Conservation (phyloP, 2,888 invertebrate genomes). For the Zygogramma bicolorata region DNA sequence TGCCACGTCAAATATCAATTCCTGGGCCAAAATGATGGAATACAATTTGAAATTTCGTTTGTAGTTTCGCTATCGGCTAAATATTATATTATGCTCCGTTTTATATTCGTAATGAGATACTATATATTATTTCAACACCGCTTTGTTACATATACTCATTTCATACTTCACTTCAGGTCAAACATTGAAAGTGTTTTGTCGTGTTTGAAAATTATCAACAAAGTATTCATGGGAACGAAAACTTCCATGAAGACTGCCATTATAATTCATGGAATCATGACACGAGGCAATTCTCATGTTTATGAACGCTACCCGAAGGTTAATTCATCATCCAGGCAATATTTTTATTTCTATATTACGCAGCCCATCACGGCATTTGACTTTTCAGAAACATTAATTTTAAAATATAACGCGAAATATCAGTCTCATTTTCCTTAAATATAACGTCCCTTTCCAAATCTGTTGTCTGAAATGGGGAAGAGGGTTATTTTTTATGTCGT, state of each 20-base stretch:
- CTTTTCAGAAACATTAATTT: conserved; percentile 20
- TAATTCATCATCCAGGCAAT: conserved; percentile 14
- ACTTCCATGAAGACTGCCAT: background rate
- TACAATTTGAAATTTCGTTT: no score
- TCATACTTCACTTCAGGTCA: no score
- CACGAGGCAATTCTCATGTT: background rate
- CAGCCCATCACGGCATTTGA: conserved; percentile 11
- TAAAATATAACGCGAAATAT: conserved; percentile 7
- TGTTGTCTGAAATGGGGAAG: background rate
- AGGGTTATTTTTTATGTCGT: conserved; percentile 9
- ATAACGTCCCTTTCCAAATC: background rate
- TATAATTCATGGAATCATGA: background rate
- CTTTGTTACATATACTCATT: no score
- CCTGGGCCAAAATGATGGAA: no score
- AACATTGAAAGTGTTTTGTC: background rate
- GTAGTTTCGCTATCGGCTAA: no score
- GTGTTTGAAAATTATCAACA: background rate
- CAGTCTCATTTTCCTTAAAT: conserved; percentile 7
- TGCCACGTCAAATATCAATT: no score
- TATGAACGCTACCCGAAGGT: background rate
- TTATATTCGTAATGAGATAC: no score
- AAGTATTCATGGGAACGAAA: background rate
- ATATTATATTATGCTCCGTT: no score
- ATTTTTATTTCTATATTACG: conserved; percentile 9
- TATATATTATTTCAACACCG: no score